Evolutionary conservation across 2,888 invertebrate species (phyloP).

Genomic region (Catocala sponsa): DNA sequence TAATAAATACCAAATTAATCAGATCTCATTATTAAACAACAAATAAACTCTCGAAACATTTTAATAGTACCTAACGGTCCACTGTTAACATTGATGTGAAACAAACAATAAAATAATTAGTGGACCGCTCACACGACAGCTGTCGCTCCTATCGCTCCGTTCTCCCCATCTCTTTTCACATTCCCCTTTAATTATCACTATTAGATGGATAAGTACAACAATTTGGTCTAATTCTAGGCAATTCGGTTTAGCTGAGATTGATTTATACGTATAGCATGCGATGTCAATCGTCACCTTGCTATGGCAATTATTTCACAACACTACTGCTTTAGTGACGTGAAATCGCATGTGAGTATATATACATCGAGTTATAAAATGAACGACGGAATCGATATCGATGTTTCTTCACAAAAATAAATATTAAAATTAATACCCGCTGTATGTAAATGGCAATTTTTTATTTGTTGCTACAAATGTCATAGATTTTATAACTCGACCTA

Average conservation of each 20-base stretch:
- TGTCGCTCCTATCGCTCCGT: slow-evolving; percentile 60
- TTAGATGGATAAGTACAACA: slow-evolving; percentile 84
- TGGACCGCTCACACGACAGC: slow-evolving; percentile 67
- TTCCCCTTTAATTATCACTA: slow-evolving; percentile 78
- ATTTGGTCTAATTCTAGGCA: slow-evolving; percentile 83
- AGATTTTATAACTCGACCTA: slow-evolving; percentile 42
- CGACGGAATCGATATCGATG: slow-evolving; percentile 9
- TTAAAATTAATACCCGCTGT: slow-evolving; percentile 30
- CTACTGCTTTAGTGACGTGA: slow-evolving; percentile 17
- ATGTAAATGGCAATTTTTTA: slow-evolving; percentile 33
- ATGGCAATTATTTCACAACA: slow-evolving; percentile 20
- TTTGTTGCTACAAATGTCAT: slow-evolving; percentile 14
- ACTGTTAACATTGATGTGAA: slow-evolving; percentile 18
- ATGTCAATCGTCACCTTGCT: slow-evolving; percentile 24
- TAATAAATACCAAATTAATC: slow-evolving; percentile 34
- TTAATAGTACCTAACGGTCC: slow-evolving; percentile 55
- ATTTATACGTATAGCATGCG: slow-evolving; percentile 23
- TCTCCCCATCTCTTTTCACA: slow-evolving; percentile 62
- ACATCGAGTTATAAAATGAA: slow-evolving; percentile 44
- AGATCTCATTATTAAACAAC: slow-evolving; percentile 59
- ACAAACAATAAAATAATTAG: slow-evolving; percentile 39
- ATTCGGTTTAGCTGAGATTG: slow-evolving; percentile 70
- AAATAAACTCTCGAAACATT: slow-evolving; percentile 70
- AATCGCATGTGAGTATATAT: slow-evolving; percentile 30
- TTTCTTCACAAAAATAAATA: slow-evolving; percentile 23